phyloP scores from a whole-genome alignment of 2,797 vertebrate species.

The Ibycter americanus region DNA sequence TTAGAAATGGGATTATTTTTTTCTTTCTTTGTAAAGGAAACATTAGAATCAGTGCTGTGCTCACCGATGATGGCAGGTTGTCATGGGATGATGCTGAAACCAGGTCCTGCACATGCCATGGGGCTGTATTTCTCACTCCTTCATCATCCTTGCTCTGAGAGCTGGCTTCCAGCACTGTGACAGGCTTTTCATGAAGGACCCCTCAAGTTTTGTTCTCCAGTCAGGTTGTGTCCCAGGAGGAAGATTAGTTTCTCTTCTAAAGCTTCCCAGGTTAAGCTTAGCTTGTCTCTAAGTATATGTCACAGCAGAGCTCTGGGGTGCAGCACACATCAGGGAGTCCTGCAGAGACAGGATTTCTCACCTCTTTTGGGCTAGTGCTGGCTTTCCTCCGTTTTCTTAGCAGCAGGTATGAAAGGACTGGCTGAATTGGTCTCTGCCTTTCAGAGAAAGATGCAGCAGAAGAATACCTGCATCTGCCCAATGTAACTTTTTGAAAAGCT shows the following conservation, averaged over 20 bases:
- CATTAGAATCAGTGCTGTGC: not conserved
- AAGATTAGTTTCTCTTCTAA: not conserved
- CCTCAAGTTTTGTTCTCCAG: not conserved
- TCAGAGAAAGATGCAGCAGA: not conserved
- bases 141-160: not conserved
- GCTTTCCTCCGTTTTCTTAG: not conserved
- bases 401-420: not conserved
- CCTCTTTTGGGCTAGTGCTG: not conserved
- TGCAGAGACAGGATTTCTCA: not conserved
- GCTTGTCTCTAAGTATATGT: not conserved
- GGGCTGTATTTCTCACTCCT: not conserved
- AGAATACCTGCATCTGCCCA: not conserved
- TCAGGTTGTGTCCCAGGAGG: not conserved
- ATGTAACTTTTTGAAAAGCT: not conserved
- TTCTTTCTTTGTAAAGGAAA: not conserved
- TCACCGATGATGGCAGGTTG: not conserved
- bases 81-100: not conserved
- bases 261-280: not conserved
- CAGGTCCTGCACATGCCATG: fast-evolving
- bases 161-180: not conserved
- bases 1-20: not conserved
- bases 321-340: not conserved
- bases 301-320: not conserved
- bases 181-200: not conserved
- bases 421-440: not conserved